Evolutionary conservation across 2,113 vertebrate genomes (phyloP), one percentile per base, ranked within the genome.

Genomic region (Atlantisia rogersi): DNA sequence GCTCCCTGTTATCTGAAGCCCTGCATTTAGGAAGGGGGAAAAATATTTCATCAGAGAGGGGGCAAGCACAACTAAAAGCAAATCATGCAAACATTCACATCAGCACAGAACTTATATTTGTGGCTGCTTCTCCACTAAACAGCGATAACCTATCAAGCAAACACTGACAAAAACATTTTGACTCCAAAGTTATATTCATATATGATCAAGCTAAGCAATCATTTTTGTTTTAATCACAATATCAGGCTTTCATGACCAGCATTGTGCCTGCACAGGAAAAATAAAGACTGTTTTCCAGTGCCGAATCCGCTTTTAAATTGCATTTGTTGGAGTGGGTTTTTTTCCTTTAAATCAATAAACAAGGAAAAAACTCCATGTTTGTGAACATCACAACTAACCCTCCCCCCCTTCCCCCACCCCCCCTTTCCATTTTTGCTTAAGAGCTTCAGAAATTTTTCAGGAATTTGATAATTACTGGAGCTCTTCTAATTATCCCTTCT

Each of bases 1-100:
- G 99, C 97, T 99, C 99, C 98, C 99, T 99, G 98, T 98, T 99
- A 94, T 99, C 99, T 97, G 99, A 98, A 98, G 99, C 98, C 99
- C 99, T 99, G 98, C 97, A 97, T 97, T 97, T 96, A 98, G 97
- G 98, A 97, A 97, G 98, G 97, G 96, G 98, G 96, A 97, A 95
- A 98, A 98, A 98, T 53, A 98, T 9, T 44, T 86, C 94, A 80
- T 98, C 97, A 97, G 97, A 97, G 94, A 88, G 63, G 67, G 92
- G 92, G 92, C 74, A 94, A 91, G 86, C 69, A 84, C 75, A 56
- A 73, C 96, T 91, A 58, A 65, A 95, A 93, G 93, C 86, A 97
- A 92, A 81, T 98, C 98, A 98, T 98, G 98, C 98, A 98, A 95
- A 98, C 97, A 97, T 96, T 97, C 97, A 95, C 12, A 3, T 92